Evolutionary conservation across 1,140 invertebrate species (phyloP).

Genomic region (Stenopsyche tienmushanensis): DNA sequence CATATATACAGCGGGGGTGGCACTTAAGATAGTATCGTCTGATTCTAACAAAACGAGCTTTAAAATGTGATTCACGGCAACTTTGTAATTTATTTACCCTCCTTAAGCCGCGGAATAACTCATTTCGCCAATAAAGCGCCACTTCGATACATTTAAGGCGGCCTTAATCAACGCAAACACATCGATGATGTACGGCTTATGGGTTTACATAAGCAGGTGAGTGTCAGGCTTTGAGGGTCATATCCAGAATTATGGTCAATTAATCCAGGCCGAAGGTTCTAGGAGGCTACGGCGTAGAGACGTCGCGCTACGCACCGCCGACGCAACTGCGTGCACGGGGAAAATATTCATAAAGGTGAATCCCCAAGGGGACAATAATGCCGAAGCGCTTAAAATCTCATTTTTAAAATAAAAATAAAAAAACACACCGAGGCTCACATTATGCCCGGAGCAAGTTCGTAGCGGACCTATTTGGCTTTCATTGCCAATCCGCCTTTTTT

Average conservation of each 20-base stretch:
- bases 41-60: too few species aligned
- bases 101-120: too few species aligned
- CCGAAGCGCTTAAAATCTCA: slow-evolving; percentile 40
- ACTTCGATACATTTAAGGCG: slow-evolving; percentile 16
- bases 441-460: background rate
- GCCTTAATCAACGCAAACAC: slow-evolving; percentile 7
- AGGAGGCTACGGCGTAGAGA: slow-evolving; percentile 8
- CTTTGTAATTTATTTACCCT: too few species aligned
- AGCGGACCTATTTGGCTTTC: background rate
- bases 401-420: slow-evolving; percentile 38
- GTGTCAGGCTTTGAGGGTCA: slow-evolving; percentile 15
- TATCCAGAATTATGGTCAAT: slow-evolving; percentile 16
- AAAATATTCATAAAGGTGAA: slow-evolving; percentile 40
- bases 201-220: slow-evolving; percentile 18
- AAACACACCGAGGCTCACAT: background rate
- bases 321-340: background rate
- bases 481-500: background rate
- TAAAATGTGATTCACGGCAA: too few species aligned
- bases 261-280: slow-evolving; percentile 12
- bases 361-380: slow-evolving; percentile 39
- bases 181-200: slow-evolving; percentile 13
- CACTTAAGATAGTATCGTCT: too few species aligned
- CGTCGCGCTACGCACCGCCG: background rate
- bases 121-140: background rate
- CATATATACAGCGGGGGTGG: too few species aligned